Base-by-base conservation (phyloP, 1,140 invertebrate species). In the Drosophila pruinosa region DNA sequence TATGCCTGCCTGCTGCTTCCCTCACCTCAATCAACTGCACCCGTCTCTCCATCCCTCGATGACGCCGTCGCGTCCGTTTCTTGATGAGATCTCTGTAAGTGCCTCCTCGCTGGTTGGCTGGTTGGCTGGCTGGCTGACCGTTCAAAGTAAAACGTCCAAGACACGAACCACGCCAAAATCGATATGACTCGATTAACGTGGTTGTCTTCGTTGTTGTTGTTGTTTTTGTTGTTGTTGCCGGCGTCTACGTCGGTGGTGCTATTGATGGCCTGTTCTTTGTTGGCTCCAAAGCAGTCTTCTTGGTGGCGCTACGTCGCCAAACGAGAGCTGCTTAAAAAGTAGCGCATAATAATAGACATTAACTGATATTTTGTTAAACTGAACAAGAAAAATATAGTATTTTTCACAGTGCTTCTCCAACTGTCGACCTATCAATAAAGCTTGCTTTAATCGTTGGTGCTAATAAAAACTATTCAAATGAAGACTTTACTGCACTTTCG, bases 131-230 rank as follows among this genome's bases (percentile, higher is more conserved):
- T 26, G 15, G 12, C 56, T 71, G 68, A 39, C 61, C 65, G 59
- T 41, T 65, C 54, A 72, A 65, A 83, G 80, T 69, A 85, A 85
- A 85, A 85, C 80, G 77, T 86, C 80, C 77, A 41, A 85, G 81
- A 85, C 81, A 85, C 82, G 81, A 85, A 86, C 81, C 77, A 85
- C 54, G 74, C 77, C 77, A 86, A 85, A 86, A 86, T 86, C 82
- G 82, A 86, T 86, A 86, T 88, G 82, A 86, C 82, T 86, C 82
- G 82, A 86, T 86, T 86, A 88, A 86, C 78, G 82, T 86, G 73
- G 63, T 52, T 48, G 34, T 28, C 61, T 26, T 43, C 47, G 36
- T 41, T 53, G 26, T n/a, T 43, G 31, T 36, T 4, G 43, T 56
- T 54, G 47, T 68, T 47, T 47, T 53, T 63, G 72, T 74, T 65